Base-by-base conservation (phyloP, 2,113 vertebrate species). In the Nestor notabilis region DNA sequence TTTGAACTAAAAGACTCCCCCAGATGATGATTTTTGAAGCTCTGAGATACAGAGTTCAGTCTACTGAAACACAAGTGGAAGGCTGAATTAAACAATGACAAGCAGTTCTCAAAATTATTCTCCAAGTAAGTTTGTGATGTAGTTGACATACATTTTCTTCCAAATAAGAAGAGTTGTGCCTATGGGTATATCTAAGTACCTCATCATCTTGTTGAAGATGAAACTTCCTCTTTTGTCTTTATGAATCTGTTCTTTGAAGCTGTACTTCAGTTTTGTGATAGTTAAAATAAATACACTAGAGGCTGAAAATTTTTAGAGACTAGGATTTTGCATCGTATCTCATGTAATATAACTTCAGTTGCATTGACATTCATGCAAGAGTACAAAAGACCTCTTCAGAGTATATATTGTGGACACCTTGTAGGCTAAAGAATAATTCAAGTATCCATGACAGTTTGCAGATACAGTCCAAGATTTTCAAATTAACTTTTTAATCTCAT, bases 121-220 rank as follows among this genome's bases (percentile, higher is more conserved):
- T 43, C 3, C 65, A 8, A 0, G 0, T 27, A 87, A 80, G 29
- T 72, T 61, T 43, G 17, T 24, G 9, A 24, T 24, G 5, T 31
- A 56, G n/a, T 35, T 83, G 37, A 74, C 44, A 89, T 9, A 7
- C 56, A 31, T 8, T 69, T 80, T 79, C 76, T 83, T 83, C 31
- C 23, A 85, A 58, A 58, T 4, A 49, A 7, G 31, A 93, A 47
- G 13, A 90, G 4, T 19, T 72, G 6, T 1, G 0, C 5, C 44
- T 69, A 4, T 39, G 25, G 3, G 6, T 75, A 13, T 69, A 65
- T 17, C 8, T 61, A 76, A 74, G 23, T 74, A 8, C 13, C 25
- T 74, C 41, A 53, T 37, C 10, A 31, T 68, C 19, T 64, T 70
- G 29, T n/a, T 84, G 46, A 75, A 76, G 66, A 43, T 39, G 17